Base-by-base conservation (phyloP, 2,797 vertebrate genomes). In the Poecilia velifera region DNA sequence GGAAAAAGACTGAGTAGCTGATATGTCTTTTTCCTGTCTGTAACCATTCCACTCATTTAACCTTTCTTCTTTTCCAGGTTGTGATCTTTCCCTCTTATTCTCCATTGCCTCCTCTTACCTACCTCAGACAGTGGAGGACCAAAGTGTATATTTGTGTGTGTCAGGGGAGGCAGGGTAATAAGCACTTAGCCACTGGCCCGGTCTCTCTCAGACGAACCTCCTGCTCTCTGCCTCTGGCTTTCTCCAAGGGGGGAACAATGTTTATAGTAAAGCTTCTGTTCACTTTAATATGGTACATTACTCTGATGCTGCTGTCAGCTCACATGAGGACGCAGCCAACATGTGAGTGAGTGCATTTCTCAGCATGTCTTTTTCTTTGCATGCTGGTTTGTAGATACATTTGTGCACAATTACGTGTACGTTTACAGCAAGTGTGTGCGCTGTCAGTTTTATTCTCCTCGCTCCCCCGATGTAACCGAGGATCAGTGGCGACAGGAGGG, bases 181-280 rank as follows among this genome's bases (percentile, higher is more conserved):
- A 93, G 90, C 91, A 94, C 92, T 93, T 91, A 93, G 90, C 89
- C 87, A 88, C 51, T 85, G 86, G 90, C 79, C 86, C 89, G 47
- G 83, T 91, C 85, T 88, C 80, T 84, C 84, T 76, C 84, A 85
- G 84, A 88, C 86, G 87, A 90, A 88, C 84, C 87, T 86, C 83
- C 82, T 84, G 82, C 87, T 91, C 86, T 83, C 84, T 78, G 78
- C 85, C 79, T 85, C 80, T 31, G 76, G 87, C 87, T 82, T 81
- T 76, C 79, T 87, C 83, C 81, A 77, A 78, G 80, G 84, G 84
- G 76, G 79, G 84, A 82, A 96, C 94, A 90, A 96, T 96, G 96
- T 97, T 97, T 96, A 96, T 95, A 96, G 95, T 96, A 95, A 97
- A 96, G 96, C 96, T 97, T 96, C 96, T 96, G 96, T 96, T 97